Base-by-base conservation (phyloP, 2,113 vertebrate genomes). In the Pluvialis apricaria region DNA sequence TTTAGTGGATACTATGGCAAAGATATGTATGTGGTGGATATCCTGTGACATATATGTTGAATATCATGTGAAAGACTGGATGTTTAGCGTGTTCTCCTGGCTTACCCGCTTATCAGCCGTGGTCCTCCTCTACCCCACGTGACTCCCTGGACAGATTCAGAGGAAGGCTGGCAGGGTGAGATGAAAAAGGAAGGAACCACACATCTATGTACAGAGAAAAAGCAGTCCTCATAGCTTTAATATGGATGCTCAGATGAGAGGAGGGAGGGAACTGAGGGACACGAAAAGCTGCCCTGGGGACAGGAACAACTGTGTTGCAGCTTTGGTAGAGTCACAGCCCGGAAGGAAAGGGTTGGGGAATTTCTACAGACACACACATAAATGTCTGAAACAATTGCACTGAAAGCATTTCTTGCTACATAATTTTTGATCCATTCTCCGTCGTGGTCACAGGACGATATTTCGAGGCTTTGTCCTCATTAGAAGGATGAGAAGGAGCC, bases 21-120 rank as follows among this genome's bases (percentile, higher is more conserved):
- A 85, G 31, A 42, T 54, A 47, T 1, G 0, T 44, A 29, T 10
- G 51, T n/a, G 44, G 20, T 78, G 34, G 36, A 11, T 19, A 26
- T 45, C 32, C 44, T 1, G 0, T 71, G 70, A 34, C 5, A 1
- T 20, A 25, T 15, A 13, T 22, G 32, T 19, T 82, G 29, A 52
- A 52, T 29, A 15, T 68, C 31, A 44, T 2, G 1, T 9, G 36
- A 34, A 32, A 14, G 21, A n/a, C 42, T 25, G 21, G 22, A 45
- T 10, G 40, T 60, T 71, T 32, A 80, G 24, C 13, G n/a, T 61
- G 57, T 70, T 75, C 65, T 61, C 21, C 15, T 65, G 57, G 47
- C 40, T 64, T 44, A 36, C 22, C 1, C 4, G 1, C 36, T 65
- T 55, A 4, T 9, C 2, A 1, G 36, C 36, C 5, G 36, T 73